Evolutionary conservation across 2,113 vertebrate genomes (phyloP).

Genomic region (Chaenocephalus aceratus): DNA sequence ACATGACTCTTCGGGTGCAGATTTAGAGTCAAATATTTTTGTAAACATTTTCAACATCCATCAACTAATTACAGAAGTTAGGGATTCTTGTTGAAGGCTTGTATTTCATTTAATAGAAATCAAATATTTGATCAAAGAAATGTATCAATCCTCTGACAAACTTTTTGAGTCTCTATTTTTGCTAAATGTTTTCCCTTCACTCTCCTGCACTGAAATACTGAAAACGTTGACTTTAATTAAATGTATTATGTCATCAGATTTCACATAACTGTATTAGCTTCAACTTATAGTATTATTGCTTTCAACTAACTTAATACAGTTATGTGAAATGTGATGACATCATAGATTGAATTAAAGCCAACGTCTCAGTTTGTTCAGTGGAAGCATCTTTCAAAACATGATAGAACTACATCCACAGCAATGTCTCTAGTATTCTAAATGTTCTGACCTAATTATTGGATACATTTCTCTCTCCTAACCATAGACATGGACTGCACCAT

Average conservation of each 20-base stretch:
- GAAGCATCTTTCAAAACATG: background rate
- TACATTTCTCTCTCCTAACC: background rate
- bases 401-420: conserved; percentile 31
- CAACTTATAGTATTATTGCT: too few species aligned
- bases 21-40: background rate
- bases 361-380: too few species aligned
- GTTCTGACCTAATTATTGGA: background rate
- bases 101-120: background rate
- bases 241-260: too few species aligned
- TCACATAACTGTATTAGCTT: too few species aligned
- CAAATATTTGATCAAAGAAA: background rate
- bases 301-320: too few species aligned
- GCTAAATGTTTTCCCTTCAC: background rate
- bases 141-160: background rate
- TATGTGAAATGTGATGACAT: too few species aligned
- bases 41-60: background rate
- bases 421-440: background rate
- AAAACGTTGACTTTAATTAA: too few species aligned
- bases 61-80: too few species aligned
- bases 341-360: too few species aligned
- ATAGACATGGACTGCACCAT: background rate
- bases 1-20: background rate
- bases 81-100: background rate
- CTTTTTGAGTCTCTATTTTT: background rate
- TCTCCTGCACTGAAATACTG: too few species aligned